phyloP scores from a whole-genome alignment of 1,140 invertebrate genomes.

The Lysiphlebus fabarum region DNA sequence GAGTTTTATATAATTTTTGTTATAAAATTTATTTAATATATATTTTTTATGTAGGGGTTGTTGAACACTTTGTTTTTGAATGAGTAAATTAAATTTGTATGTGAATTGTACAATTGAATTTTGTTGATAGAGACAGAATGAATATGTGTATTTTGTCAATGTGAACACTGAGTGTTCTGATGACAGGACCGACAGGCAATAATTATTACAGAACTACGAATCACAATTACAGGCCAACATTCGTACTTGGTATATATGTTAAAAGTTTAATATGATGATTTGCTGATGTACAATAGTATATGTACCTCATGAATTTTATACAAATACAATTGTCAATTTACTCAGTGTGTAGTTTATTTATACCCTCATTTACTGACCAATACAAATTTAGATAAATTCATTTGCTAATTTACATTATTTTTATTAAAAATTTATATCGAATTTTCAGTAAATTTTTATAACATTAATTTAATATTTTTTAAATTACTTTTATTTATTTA shows the following conservation, averaged over 20 bases:
- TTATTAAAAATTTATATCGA: no score
- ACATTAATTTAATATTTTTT: no score
- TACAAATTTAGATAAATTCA: no score
- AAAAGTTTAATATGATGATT: no score
- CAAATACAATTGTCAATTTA: not conserved
- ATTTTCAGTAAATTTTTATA: no score
- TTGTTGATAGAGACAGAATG: not conserved
- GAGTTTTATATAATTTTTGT: no score
- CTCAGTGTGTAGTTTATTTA: slow-evolving; percentile 13
- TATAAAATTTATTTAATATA: no score
- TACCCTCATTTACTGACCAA: slow-evolving; percentile 26
- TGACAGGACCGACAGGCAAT: slow-evolving; percentile 48
- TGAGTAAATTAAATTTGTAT: not conserved
- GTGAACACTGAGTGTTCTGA: slow-evolving; percentile 42
- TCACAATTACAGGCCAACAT: slow-evolving; percentile 53
- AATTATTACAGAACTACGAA: slow-evolving; percentile 55
- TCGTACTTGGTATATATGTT: slow-evolving; percentile 22
- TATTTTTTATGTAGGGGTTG: not conserved
- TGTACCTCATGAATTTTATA: slow-evolving; percentile 4
- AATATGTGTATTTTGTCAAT: slow-evolving; percentile 34
- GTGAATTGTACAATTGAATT: slow-evolving; percentile 13
- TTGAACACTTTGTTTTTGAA: slow-evolving; percentile 7
- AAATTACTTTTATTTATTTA: no score
- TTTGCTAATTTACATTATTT: no score
- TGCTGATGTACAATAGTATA: slow-evolving; percentile 14